phyloP scores from a whole-genome alignment of 1,140 invertebrate genomes.

The Globodera rostochiensis region DNA sequence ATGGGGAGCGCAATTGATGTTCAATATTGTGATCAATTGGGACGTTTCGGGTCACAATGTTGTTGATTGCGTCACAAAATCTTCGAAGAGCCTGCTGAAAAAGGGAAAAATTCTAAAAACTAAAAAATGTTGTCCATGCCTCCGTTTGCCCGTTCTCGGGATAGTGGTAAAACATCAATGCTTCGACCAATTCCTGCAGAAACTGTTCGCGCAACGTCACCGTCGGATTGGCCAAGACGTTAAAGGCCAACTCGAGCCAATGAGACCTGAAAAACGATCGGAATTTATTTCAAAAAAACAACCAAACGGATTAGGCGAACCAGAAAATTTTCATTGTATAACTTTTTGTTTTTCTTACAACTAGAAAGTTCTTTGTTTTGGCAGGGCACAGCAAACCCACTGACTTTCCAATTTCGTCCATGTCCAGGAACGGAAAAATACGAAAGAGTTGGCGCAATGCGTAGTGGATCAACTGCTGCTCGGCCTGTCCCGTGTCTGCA shows the following conservation, averaged over 20 bases:
- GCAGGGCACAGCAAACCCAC: not conserved
- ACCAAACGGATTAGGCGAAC: no score
- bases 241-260: constrained; percentile 29
- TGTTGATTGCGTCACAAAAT: constrained; percentile 34
- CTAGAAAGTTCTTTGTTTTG: not conserved
- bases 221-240: constrained; percentile 27
- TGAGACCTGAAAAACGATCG: constrained; percentile 8
- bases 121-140: constrained; percentile 1
- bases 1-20: not conserved
- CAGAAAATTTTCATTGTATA: not conserved
- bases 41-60: constrained; percentile 16
- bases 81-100: constrained; percentile 29
- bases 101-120: not conserved
- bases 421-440: constrained; percentile 27
- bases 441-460: constrained; percentile 20
- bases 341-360: not conserved
- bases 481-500: constrained; percentile 6
- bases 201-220: constrained; percentile 20
- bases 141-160: constrained; percentile 23
- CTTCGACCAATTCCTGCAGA: constrained; percentile 27
- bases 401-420: constrained; percentile 32
- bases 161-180: constrained; percentile 22
- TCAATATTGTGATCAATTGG: not conserved
- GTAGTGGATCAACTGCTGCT: constrained; percentile 22
- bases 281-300: no score